Percentiles rank a stretch among this genome's conserved stretches.
Evolutionary conservation across 2,797 vertebrate genomes (phyloP).

Genomic region (Podarcis lilfordi): DNA sequence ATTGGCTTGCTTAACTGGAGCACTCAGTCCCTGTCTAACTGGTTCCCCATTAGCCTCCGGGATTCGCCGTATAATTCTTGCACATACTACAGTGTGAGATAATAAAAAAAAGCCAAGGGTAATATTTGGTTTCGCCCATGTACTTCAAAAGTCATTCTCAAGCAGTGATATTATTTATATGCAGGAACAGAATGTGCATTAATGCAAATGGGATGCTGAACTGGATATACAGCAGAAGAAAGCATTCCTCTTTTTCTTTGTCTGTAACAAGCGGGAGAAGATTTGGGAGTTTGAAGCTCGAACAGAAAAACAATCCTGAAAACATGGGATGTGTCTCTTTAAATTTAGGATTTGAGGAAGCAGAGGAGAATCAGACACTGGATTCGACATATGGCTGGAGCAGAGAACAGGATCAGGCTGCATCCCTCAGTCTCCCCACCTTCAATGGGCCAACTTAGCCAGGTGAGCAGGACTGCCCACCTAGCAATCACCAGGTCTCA

Average conservation of each 20-base stretch:
- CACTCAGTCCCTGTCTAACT: conserved; percentile 53
- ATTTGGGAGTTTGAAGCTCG: not conserved
- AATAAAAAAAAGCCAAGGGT: not conserved
- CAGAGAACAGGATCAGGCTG: no score
- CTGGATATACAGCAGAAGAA: not conserved
- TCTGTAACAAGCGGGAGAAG: not conserved
- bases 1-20: conserved; percentile 55
- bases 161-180: conserved; percentile 45
- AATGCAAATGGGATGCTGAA: conserved; percentile 11
- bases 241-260: conserved; percentile 19
- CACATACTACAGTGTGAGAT: conserved; percentile 43
- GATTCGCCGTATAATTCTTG: conserved; percentile 29
- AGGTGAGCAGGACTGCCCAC: no score
- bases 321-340: not conserved
- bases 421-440: no score
- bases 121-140: not conserved
- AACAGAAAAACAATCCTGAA: not conserved
- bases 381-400: no score
- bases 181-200: conserved; percentile 19
- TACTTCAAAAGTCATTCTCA: not conserved
- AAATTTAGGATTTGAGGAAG: not conserved
- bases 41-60: conserved; percentile 56
- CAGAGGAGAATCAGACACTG: no score
- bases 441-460: no score
- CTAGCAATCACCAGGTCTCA: no score